These are phyloP conservation scores for Etheostoma perlongum DNA, from an alignment of 2,797 vertebrate genomes.

Conservation along the genomic window DNA sequence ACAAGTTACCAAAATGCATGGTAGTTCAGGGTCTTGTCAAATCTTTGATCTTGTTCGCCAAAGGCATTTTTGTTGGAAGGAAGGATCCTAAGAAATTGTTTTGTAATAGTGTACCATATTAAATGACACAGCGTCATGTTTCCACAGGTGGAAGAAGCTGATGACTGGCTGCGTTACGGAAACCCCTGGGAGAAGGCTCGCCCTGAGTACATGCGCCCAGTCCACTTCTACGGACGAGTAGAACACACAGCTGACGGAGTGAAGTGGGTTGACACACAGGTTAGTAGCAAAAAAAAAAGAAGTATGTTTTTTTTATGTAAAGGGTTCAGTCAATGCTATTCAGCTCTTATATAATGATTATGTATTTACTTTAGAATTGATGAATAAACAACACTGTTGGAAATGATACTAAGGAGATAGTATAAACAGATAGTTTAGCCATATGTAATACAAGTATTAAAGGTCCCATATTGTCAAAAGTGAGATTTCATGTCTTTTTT, in stretches of 20 bases:
- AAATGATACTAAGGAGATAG: neutral
- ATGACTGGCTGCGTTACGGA: constrained; percentile 95
- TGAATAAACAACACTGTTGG: neutral
- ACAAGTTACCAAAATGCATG: too few relatives aligned
- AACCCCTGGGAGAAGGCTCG: constrained; percentile 97
- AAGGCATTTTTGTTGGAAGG: neutral
- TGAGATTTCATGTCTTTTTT: too few relatives aligned
- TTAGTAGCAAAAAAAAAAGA: constrained; percentile 37
- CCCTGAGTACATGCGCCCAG: constrained; percentile 91
- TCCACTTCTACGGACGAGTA: constrained; percentile 92
- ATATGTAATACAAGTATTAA: neutral
- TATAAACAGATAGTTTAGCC: neutral
- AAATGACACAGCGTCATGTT: accelerated
- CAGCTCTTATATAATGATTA: neutral
- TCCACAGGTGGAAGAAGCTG: constrained; percentile 91
- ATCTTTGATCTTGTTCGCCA: neutral
- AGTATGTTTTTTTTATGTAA: too few relatives aligned
- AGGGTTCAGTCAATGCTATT: neutral
- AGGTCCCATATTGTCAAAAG: too few relatives aligned
- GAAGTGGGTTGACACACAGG: constrained; percentile 94
- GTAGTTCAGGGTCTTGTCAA: too few relatives aligned
- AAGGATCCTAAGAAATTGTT: neutral
- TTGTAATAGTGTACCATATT: neutral
- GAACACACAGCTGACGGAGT: constrained; percentile 87
- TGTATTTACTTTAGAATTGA: neutral